These are phyloP conservation scores for Hypomecis punctinalis DNA, from an alignment of 2,888 invertebrate genomes.

Conservation along the genomic window DNA sequence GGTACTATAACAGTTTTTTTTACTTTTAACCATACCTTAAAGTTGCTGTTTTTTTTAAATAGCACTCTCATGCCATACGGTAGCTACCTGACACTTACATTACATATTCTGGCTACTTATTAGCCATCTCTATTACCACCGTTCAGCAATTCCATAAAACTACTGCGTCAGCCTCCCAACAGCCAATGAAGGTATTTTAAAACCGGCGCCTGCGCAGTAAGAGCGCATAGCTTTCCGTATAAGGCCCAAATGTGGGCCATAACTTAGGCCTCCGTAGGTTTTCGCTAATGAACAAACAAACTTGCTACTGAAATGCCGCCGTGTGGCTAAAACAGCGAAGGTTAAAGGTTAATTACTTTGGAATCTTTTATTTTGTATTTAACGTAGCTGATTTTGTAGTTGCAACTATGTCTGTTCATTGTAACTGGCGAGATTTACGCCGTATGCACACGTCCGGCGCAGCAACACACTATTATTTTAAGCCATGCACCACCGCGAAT, in stretches of 20 bases:
- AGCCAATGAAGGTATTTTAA: constrained; percentile 51
- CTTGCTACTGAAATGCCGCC: constrained; percentile 41
- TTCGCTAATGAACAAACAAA: constrained; percentile 57
- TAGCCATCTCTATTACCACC: background rate
- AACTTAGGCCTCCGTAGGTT: constrained; percentile 42
- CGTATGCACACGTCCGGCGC: background rate
- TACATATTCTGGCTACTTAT: no score
- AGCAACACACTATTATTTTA: no score
- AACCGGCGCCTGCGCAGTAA: constrained; percentile 49
- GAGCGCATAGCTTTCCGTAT: constrained; percentile 43
- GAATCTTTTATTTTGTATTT: constrained; percentile 2
- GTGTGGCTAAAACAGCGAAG: background rate
- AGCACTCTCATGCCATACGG: no score
- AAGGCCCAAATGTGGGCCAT: constrained; percentile 47
- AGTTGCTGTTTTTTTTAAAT: no score
- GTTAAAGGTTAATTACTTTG: constrained; percentile 4
- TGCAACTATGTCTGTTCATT: no score
- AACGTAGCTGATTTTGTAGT: no score
- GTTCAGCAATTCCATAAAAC: constrained; percentile 5
- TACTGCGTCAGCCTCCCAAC: constrained; percentile 3
- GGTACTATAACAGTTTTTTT: no score
- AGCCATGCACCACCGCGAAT: no score
- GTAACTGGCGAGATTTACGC: no score
- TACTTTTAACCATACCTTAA: no score
- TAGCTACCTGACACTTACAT: no score